Evolutionary conservation across 1,140 invertebrate species (phyloP).

Genomic region (Oscheius sp.): DNA sequence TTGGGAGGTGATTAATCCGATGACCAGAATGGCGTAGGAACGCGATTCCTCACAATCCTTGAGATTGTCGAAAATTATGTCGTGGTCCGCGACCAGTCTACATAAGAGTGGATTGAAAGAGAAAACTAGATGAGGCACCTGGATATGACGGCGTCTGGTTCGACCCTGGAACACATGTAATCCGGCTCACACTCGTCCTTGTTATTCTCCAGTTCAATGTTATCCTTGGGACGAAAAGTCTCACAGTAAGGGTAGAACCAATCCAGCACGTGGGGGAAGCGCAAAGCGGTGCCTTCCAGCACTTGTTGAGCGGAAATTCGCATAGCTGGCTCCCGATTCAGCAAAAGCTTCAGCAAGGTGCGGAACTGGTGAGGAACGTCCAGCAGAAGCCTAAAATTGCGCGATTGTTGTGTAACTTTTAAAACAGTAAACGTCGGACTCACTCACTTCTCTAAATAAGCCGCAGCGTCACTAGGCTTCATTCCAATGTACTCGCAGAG

Average conservation of each 20-base stretch:
- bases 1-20: conserved; percentile 54
- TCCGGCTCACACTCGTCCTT: background rate
- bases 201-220: background rate
- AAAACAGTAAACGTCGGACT: conserved; percentile 4
- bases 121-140: conserved; percentile 50
- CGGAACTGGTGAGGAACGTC: conserved; percentile 44
- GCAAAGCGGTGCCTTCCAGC: conserved; percentile 15
- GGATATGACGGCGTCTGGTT: conserved; percentile 52
- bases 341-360: conserved; percentile 35
- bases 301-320: conserved; percentile 46
- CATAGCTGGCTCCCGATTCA: conserved; percentile 40
- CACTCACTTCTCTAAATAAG: conserved; percentile 8
- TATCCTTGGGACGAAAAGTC: conserved; percentile 34
- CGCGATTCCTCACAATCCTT: conserved; percentile 35
- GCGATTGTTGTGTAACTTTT: no score
- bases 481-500: conserved; percentile 49
- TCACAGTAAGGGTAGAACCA: conserved; percentile 52
- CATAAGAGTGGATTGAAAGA: conserved; percentile 6
- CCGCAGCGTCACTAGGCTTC: conserved; percentile 3
- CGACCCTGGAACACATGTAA: background rate
- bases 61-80: conserved; percentile 28
- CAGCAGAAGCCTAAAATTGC: conserved; percentile 29
- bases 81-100: conserved; percentile 45
- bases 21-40: conserved; percentile 48
- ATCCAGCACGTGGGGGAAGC: conserved; percentile 52